These are phyloP conservation scores for Linhomoeus sp. DNA, from an alignment of 2,888 invertebrate genomes.

Conservation along the genomic window DNA sequence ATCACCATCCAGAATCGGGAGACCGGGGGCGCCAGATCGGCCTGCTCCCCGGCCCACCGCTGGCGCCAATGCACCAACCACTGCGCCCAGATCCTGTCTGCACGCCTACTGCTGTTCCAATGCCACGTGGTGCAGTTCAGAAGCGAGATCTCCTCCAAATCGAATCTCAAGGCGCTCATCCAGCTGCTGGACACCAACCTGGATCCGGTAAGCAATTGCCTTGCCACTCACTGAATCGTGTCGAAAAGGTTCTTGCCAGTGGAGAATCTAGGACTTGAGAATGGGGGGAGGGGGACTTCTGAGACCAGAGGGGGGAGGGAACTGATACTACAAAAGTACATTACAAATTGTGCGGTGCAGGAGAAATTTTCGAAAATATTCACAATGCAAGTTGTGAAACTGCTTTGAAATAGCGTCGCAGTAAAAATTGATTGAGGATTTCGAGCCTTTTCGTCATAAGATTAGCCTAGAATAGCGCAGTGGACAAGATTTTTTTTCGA, in stretches of 20 bases:
- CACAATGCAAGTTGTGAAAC: too few relatives aligned
- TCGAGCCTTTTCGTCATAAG: neutral
- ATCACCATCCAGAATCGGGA: constrained; percentile 42
- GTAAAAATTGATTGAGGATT: neutral
- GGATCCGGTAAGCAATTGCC: constrained; percentile 38
- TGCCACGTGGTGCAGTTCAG: constrained; percentile 39
- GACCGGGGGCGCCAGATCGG: constrained; percentile 37
- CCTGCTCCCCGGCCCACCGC: constrained; percentile 41
- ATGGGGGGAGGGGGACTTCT: neutral
- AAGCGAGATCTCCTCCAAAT: constrained; percentile 37
- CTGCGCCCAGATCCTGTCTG: constrained; percentile 36
- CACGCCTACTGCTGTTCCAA: constrained; percentile 37
- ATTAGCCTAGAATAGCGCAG: too few relatives aligned
- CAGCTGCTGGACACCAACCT: constrained; percentile 43
- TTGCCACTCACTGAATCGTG: neutral
- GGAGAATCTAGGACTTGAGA: too few relatives aligned
- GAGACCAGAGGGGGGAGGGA: neutral
- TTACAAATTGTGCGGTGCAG: neutral
- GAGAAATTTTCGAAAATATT: neutral
- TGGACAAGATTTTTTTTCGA: neutral
- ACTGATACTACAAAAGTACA: neutral
- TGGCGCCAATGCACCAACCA: constrained; percentile 41
- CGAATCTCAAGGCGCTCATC: constrained; percentile 39
- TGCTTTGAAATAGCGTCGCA: too few relatives aligned
- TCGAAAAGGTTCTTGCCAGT: neutral